phyloP scores from a whole-genome alignment of 2,113 vertebrate genomes.

The Nothobranchius furzeri region DNA sequence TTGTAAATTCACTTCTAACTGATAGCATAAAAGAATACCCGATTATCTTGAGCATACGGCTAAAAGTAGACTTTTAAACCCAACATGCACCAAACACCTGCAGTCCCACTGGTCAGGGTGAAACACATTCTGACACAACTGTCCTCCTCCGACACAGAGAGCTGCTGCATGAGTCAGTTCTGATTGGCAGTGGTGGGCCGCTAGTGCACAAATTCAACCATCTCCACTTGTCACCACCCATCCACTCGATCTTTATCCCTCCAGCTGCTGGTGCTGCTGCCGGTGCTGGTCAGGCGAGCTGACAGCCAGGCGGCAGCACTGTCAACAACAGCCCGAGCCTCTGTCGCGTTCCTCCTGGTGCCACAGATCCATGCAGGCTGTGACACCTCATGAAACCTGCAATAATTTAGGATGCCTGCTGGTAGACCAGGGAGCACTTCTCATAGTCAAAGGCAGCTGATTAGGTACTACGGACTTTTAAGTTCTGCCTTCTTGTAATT shows the following conservation, averaged over 20 bases:
- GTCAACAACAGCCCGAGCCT: constrained; percentile 22
- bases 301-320: constrained; percentile 33
- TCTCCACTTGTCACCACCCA: constrained; percentile 48
- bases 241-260: constrained; percentile 41
- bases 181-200: constrained; percentile 45
- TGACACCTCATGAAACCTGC: constrained; percentile 10
- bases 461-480: background rate
- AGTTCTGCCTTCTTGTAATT: background rate
- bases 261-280: constrained; percentile 39
- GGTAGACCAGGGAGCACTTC: background rate
- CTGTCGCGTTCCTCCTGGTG: background rate
- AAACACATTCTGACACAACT: constrained; percentile 38
- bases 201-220: constrained; percentile 36
- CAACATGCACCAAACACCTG: constrained; percentile 17
- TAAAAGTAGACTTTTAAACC: constrained; percentile 7
- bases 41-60: too few relatives aligned
- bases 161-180: constrained; percentile 33
- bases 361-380: constrained; percentile 11
- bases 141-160: constrained; percentile 24
- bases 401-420: background rate
- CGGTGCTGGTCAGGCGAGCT: constrained; percentile 33
- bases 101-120: constrained; percentile 11
- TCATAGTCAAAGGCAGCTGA: background rate
- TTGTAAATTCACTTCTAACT: too few relatives aligned
- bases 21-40: too few relatives aligned